Evolutionary conservation across 1,140 invertebrate genomes (phyloP).

Genomic region (Ostrea denselamellosa): DNA sequence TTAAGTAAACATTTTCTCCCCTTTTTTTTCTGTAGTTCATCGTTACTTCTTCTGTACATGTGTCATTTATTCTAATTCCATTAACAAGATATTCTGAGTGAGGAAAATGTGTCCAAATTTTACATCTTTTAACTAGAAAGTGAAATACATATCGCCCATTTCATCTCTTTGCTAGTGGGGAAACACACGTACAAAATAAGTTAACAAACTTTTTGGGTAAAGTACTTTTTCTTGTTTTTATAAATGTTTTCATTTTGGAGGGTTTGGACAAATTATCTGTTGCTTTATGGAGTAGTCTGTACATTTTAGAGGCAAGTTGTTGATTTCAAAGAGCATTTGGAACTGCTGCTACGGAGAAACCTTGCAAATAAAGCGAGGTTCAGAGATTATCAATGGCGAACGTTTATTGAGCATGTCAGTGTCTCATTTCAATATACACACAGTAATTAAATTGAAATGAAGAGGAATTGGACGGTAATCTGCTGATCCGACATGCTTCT

Average conservation of each 20-base stretch:
- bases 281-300: background rate
- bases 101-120: background rate
- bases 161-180: background rate
- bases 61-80: slow-evolving; percentile 2
- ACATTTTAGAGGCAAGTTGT: background rate
- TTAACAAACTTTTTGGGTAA: background rate
- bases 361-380: background rate
- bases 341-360: background rate
- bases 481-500: background rate
- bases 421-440: background rate
- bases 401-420: slow-evolving; percentile 26
- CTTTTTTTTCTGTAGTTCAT: background rate
- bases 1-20: background rate
- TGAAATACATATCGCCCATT: background rate
- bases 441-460: slow-evolving; percentile 31
- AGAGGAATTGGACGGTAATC: slow-evolving; percentile 7
- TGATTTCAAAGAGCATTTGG: slow-evolving; percentile 1
- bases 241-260: background rate
- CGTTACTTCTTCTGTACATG: background rate
- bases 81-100: background rate
- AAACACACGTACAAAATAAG: background rate
- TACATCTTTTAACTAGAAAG: slow-evolving; percentile 20
- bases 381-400: slow-evolving; percentile 11
- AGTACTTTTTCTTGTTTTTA: background rate
- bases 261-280: background rate